phyloP scores from a whole-genome alignment of 2,888 invertebrate species.

The Aphidoletes aphidimyza region DNA sequence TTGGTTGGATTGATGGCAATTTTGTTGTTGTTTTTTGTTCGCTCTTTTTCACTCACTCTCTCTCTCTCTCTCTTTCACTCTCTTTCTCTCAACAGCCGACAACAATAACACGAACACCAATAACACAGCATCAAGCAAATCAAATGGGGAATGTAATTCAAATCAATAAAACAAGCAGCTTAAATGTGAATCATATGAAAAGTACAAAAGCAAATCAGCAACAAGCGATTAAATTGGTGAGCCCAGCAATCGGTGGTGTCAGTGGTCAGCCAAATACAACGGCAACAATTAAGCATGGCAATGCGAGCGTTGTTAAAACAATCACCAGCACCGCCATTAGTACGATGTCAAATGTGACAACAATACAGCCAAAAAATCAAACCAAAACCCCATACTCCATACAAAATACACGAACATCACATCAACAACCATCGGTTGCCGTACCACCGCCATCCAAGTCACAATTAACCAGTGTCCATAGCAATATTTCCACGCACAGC shows the following conservation, averaged over 20 bases:
- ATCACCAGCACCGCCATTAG: background rate
- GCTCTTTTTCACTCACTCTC: too few species aligned
- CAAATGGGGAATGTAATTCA: constrained; percentile 8
- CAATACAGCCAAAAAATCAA: constrained; percentile 47
- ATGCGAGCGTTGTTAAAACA: background rate
- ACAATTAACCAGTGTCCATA: constrained; percentile 4
- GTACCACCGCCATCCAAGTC: background rate
- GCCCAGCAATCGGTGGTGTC: background rate
- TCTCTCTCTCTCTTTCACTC: too few species aligned
- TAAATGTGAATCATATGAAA: constrained; percentile 51
- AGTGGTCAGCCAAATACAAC: background rate
- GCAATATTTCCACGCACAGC: constrained; percentile 18
- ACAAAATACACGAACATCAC: background rate
- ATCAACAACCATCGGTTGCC: too few species aligned
- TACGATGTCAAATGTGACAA: background rate
- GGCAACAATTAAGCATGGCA: background rate
- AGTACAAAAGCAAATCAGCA: constrained; percentile 50
- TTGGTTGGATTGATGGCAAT: too few species aligned
- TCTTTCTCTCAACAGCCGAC: too few species aligned
- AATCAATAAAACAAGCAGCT: constrained; percentile 11
- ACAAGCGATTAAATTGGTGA: constrained; percentile 44
- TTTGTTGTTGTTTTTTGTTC: background rate
- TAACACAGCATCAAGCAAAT: background rate
- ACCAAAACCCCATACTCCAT: background rate
- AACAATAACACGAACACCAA: constrained; percentile 45